A percentile compares a stretch with the other conserved stretches of the same genome.
phyloP scores from a whole-genome alignment of 2,113 vertebrate species.

The Enhydra lutris region DNA sequence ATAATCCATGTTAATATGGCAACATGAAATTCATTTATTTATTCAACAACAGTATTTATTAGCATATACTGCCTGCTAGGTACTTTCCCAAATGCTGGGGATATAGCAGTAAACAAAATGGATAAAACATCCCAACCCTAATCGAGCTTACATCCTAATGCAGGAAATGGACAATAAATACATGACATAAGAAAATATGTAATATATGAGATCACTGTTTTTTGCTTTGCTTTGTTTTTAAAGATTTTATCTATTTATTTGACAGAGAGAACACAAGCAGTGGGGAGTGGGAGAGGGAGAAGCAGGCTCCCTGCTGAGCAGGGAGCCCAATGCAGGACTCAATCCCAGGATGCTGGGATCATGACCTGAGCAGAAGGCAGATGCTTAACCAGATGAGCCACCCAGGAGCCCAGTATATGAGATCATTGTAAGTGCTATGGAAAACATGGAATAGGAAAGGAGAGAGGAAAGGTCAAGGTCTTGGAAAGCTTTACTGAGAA shows the following conservation, averaged over 20 bases:
- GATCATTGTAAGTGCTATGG: background rate
- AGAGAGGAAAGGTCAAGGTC: background rate
- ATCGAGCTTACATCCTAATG: background rate
- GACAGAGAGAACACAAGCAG: too few relatives aligned
- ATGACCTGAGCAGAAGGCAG: too few relatives aligned
- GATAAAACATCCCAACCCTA: background rate
- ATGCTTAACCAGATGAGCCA: too few relatives aligned
- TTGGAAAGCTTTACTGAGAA: background rate
- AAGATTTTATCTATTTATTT: too few relatives aligned
- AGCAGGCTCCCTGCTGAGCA: too few relatives aligned
- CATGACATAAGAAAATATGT: background rate
- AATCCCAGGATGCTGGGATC: too few relatives aligned
- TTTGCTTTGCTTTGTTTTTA: too few relatives aligned
- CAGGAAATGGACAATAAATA: background rate
- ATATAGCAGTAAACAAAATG: background rate
- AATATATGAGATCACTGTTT: background rate
- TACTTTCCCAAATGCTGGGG: background rate
- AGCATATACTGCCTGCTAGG: background rate
- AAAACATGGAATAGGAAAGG: background rate
- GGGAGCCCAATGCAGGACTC: too few relatives aligned
- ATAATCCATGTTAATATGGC: background rate
- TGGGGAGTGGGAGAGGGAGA: too few relatives aligned
- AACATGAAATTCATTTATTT: background rate
- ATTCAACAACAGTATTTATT: background rate
- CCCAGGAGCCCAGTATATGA: too few relatives aligned